phyloP scores from a whole-genome alignment of 2,797 vertebrate species.

The Myiothlypis coronata region DNA sequence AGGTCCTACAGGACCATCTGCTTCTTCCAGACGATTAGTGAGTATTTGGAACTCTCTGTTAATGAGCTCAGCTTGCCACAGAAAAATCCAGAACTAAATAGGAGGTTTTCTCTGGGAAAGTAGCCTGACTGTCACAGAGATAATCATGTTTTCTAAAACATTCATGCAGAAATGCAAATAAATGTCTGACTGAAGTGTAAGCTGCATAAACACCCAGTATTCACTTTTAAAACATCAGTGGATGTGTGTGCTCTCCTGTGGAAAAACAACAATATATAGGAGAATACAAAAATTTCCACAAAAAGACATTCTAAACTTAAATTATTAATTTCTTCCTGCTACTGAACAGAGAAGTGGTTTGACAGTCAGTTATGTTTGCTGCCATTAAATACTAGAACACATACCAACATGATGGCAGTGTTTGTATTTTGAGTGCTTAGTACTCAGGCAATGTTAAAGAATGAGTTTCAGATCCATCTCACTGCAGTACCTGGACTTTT shows the following conservation, averaged over 20 bases:
- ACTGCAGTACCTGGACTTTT: neutral
- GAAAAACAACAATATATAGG: neutral
- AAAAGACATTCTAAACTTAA: neutral
- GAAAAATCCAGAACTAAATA: neutral
- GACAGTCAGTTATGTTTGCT: neutral
- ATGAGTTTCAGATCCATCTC: neutral
- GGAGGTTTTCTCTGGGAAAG: neutral
- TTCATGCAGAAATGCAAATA: neutral
- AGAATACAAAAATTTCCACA: neutral
- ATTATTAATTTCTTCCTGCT: neutral
- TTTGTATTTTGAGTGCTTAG: neutral
- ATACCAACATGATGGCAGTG: neutral
- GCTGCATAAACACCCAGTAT: neutral
- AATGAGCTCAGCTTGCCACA: neutral
- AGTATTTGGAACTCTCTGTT: constrained; percentile 24
- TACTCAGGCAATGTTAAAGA: neutral
- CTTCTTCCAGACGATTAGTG: constrained; percentile 42
- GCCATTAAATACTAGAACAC: neutral
- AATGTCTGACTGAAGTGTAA: neutral
- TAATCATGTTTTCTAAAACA: neutral
- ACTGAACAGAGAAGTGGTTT: neutral
- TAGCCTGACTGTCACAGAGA: neutral
- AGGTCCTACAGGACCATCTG: constrained; percentile 69
- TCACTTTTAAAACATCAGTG: neutral
- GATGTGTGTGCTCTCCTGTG: neutral